A percentile compares a stretch with the other conserved stretches of the same genome.
phyloP scores from a whole-genome alignment of 2,797 vertebrate genomes.

The Sebastes glaucus region DNA sequence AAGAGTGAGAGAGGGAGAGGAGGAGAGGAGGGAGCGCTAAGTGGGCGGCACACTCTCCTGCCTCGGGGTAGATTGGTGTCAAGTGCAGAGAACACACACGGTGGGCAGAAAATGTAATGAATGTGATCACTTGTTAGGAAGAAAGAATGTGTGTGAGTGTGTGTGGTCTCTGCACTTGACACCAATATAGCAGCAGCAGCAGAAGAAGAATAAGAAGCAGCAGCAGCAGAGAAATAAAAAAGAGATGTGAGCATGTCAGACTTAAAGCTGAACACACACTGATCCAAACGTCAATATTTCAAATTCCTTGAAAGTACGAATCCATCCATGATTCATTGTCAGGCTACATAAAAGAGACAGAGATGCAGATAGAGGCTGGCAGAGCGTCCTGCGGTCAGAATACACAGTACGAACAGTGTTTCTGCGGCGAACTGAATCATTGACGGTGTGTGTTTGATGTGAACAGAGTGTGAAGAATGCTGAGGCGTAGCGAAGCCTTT shows the following conservation, averaged over 20 bases:
- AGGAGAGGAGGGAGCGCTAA: slow-evolving; percentile 50
- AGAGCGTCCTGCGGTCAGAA: neutral
- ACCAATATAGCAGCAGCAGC: slow-evolving; percentile 42
- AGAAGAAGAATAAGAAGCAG: neutral
- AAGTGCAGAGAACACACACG: slow-evolving; percentile 68
- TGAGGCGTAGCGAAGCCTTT: neutral
- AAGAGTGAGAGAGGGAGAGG: neutral
- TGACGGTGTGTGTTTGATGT: neutral
- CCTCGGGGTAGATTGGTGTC: slow-evolving; percentile 73
- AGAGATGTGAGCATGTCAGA: slow-evolving; percentile 29
- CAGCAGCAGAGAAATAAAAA: neutral
- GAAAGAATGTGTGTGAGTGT: slow-evolving; percentile 5
- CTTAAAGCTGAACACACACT: slow-evolving; percentile 26
- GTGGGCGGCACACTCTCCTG: slow-evolving; percentile 65
- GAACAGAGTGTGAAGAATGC: slow-evolving; percentile 7
- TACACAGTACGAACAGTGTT: neutral
- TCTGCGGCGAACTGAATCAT: slow-evolving; percentile 3
- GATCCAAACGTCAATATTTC: slow-evolving; percentile 69
- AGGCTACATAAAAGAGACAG: neutral
- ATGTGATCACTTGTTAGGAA: slow-evolving; percentile 63
- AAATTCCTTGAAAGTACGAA: slow-evolving; percentile 65
- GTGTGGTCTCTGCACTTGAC: slow-evolving; percentile 57
- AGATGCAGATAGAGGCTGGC: neutral
- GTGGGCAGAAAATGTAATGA: slow-evolving; percentile 72
- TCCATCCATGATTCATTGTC: slow-evolving; percentile 59